Evolutionary conservation across 2,113 vertebrate species (phyloP), one percentile per base, ranked within the genome.

Genomic region (Monarcha castaneiventris): DNA sequence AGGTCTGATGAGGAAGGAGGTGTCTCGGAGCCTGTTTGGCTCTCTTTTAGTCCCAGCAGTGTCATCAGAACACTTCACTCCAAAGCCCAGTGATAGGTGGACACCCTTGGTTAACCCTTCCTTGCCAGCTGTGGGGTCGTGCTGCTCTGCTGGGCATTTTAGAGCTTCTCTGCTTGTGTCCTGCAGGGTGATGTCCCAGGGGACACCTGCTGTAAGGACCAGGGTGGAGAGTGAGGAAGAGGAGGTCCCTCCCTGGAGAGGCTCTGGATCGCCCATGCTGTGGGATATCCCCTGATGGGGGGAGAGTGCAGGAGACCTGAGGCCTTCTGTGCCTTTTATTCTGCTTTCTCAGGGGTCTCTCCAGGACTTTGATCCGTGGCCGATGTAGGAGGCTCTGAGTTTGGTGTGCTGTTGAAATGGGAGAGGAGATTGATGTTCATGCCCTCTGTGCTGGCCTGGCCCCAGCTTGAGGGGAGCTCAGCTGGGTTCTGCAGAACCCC

Each of bases 321-420:
- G 52, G 22, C 17, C 5, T 44, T 14, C 27, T 18, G 16, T 49
- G 48, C 23, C 35, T 67, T 79, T 69, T 58, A 3, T 63, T 84
- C 76, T 84, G 46, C 63, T 66, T 62, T 52, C 71, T 21, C 32
- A 46, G 41, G 23, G 30, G 1, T 46, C 10, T 82, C 2, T 49
- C 4, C 76, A 58, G 73, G 29, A 5, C 55, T 62, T 21, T 22
- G 9, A 18, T 35, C 20, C 1, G 1, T 55, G 72, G 35, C 29
- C 77, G 37, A 5, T n/a, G 21, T 8, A 12, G 58, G 49, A 58
- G 52, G 32, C 49, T 73, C 41, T 43, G 33, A 8, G 82, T 14
- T 33, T 11, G 76, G 37, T 0, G 12, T n/a, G 23, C 5, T 21
- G 3, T 0, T 82, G 78, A 26, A 49, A 8, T 18, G 23, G 15